Base-by-base conservation (phyloP, 2,888 invertebrate species). In the Cabera pusaria region DNA sequence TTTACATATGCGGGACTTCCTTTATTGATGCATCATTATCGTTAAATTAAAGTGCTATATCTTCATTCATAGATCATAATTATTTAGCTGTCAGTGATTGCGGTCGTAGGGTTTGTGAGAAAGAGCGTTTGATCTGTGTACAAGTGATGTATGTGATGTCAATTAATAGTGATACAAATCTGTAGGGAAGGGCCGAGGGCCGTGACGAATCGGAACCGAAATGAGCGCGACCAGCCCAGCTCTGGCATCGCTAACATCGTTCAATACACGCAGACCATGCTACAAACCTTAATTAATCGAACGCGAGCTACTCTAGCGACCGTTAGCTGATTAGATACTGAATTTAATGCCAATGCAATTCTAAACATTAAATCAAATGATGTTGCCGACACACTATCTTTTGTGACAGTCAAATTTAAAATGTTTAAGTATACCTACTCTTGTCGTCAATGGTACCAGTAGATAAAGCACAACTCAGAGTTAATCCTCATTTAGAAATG, bases 21-120 rank as follows among this genome's bases (percentile, higher is more conserved):
- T 68, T 67, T 70, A 66, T 71, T 73, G 64, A 63, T 62, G 64
- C 58, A 64, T 73, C 71, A 78, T 82, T 75, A 64, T 72, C 70
- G 77, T 81, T 75, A 77, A 68, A 64, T 49, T 53, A 61, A 68
- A 75, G 74, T 70, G 69, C 58, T 70, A 59, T 69, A 66, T 71
- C 63, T 72, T 65, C 64, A 60, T 64, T 64, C 66, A 70, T 66
- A 71, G 68, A 69, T 68, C 57, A 71, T 70, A 59, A 72, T 70
- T 67, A 72, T 73, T 74, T 69, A 62, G 65, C 64, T 72, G 72
- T 75, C 70, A 70, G 59, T 69, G 63, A 61, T 67, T 67, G 65
- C 54, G 46, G 43, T 29, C 34, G 34, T 31, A 50, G 44, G 33
- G 35, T 18, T 22, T 45, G 34, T 38, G 40, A 36, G 41, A 40